Evolutionary conservation across 1,140 invertebrate species (phyloP).

Genomic region (Drosophila funebris): DNA sequence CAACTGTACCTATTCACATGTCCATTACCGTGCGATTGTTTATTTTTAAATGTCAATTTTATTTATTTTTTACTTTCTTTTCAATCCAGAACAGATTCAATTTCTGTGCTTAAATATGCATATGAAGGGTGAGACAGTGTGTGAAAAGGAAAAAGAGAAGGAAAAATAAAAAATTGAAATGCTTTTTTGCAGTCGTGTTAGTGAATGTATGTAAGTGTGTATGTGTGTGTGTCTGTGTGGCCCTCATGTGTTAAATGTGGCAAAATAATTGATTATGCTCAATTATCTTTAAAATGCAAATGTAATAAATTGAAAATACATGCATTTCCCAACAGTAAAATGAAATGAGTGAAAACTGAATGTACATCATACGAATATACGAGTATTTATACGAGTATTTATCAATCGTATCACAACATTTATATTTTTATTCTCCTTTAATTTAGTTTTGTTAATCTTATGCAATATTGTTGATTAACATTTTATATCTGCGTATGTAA

Average conservation of each 20-base stretch:
- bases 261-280: conserved; percentile 80
- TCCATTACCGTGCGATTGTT: conserved; percentile 30
- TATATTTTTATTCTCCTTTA: conserved; percentile 52
- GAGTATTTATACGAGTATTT: conserved; percentile 10
- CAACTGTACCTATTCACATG: conserved; percentile 40
- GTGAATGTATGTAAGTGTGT: background rate
- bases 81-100: conserved; percentile 33
- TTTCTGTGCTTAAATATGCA: conserved; percentile 43
- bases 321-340: background rate
- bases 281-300: conserved; percentile 64
- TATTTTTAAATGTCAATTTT: conserved; percentile 13
- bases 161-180: conserved; percentile 29
- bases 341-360: background rate
- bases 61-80: background rate
- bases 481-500: conserved; percentile 28
- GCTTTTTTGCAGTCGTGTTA: conserved; percentile 24
- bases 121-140: conserved; percentile 8
- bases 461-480: conserved; percentile 38
- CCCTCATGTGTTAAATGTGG: conserved; percentile 70
- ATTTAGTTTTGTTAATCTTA: conserved; percentile 33
- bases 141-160: background rate
- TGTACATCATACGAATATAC: background rate
- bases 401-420: conserved; percentile 74
- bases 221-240: background rate
- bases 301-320: conserved; percentile 45